Conservation (phyloP, 2,797 vertebrate species). For the Acanthis flammea region DNA sequence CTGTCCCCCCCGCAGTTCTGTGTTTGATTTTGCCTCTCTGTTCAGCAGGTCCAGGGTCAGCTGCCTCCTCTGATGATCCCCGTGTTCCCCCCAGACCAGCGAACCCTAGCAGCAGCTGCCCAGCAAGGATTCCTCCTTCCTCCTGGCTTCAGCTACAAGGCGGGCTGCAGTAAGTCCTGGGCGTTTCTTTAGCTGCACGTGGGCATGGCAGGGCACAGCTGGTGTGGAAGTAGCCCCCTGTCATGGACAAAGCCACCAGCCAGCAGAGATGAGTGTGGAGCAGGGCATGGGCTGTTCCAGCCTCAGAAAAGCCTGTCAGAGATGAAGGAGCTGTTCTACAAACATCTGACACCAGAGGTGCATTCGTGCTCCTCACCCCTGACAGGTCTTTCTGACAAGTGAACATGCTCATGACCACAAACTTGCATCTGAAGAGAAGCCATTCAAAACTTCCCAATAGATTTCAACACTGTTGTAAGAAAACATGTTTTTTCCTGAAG, state of each 20-base stretch:
- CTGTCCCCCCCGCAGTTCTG: background rate
- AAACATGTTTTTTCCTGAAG: slow-evolving; percentile 55
- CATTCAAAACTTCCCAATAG: slow-evolving; percentile 33
- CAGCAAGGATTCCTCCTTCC: slow-evolving; percentile 98
- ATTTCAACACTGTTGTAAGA: slow-evolving; percentile 52
- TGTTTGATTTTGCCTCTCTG: slow-evolving; percentile 74
- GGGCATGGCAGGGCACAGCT: background rate
- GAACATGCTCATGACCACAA: background rate
- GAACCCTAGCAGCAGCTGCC: slow-evolving; percentile 94
- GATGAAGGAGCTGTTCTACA: background rate
- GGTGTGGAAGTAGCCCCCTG: background rate
- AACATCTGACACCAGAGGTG: background rate
- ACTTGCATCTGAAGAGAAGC: slow-evolving; percentile 6
- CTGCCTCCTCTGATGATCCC: slow-evolving; percentile 98
- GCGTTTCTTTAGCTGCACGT: slow-evolving; percentile 3
- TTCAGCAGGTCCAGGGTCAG: slow-evolving; percentile 98
- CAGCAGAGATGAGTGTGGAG: background rate
- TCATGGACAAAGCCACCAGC: background rate
- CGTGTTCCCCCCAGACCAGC: slow-evolving; percentile 96
- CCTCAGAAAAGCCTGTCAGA: background rate
- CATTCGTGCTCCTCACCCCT: slow-evolving; percentile 7
- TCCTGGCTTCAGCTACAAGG: slow-evolving; percentile 97
- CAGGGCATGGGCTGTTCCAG: background rate
- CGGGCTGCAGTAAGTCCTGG: slow-evolving; percentile 93
- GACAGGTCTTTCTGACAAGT: slow-evolving; percentile 6